These are phyloP conservation scores for Champsocephalus gunnari DNA, from an alignment of 2,797 vertebrate genomes.

Conservation along the genomic window DNA sequence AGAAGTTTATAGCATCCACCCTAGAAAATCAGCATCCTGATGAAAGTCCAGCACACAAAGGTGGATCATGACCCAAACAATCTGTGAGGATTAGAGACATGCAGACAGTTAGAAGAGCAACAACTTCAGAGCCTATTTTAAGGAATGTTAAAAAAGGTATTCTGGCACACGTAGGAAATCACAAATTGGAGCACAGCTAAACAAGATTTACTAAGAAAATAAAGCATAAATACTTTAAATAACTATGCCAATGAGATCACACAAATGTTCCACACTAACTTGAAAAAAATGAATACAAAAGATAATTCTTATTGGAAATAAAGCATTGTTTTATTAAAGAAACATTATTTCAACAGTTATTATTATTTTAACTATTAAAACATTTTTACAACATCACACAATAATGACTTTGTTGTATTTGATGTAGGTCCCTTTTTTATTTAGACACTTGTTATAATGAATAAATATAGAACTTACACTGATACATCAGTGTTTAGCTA, in stretches of 20 bases:
- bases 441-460: no score
- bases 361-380: no score
- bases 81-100: conserved; percentile 63
- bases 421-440: no score
- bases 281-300: no score
- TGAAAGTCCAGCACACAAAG: conserved; percentile 9
- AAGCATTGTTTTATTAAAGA: no score
- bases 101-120: conserved; percentile 13
- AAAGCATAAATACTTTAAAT: background rate
- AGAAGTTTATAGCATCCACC: conserved; percentile 31
- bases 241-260: background rate
- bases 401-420: no score
- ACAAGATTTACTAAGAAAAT: background rate
- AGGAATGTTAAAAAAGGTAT: background rate
- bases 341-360: no score
- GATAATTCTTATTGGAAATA: no score
- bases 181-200: background rate
- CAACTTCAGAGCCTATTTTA: background rate
- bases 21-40: conserved; percentile 21
- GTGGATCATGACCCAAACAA: conserved; percentile 83
- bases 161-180: background rate
- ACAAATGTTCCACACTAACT: no score
- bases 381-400: no score
- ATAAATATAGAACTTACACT: no score
- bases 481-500: no score